phyloP scores from a whole-genome alignment of 2,113 vertebrate species.

The Lepisosteus osseus region DNA sequence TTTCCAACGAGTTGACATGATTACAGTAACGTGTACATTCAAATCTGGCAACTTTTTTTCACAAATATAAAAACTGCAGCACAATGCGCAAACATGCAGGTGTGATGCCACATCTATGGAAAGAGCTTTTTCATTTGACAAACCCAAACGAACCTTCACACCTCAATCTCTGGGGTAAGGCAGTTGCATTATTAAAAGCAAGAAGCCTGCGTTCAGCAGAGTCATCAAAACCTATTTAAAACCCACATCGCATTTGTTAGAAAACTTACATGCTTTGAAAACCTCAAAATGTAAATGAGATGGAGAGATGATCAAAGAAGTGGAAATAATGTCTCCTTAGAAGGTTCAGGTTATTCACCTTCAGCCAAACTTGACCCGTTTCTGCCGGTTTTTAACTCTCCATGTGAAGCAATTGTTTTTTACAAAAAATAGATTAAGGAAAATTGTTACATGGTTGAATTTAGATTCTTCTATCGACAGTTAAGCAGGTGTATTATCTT shows the following conservation, averaged over 20 bases:
- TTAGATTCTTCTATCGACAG: no score
- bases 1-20: conserved; percentile 64
- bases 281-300: no score
- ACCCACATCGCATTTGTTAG: no score
- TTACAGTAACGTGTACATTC: conserved; percentile 53
- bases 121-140: neutral
- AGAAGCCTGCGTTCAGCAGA: neutral
- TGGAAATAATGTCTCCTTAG: no score
- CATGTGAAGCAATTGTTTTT: no score
- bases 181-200: neutral
- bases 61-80: neutral
- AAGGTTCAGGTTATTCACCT: neutral
- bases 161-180: neutral
- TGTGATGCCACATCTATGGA: neutral
- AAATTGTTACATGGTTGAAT: no score
- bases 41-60: neutral
- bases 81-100: neutral
- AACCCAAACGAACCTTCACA: neutral
- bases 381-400: no score
- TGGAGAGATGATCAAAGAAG: no score
- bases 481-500: no score
- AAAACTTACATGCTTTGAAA: no score
- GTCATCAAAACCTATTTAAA: neutral
- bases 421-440: no score
- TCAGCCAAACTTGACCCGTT: neutral